phyloP scores from a whole-genome alignment of 53 echinoderm and acorn worm species.

The Hippasteria phrygiana region DNA sequence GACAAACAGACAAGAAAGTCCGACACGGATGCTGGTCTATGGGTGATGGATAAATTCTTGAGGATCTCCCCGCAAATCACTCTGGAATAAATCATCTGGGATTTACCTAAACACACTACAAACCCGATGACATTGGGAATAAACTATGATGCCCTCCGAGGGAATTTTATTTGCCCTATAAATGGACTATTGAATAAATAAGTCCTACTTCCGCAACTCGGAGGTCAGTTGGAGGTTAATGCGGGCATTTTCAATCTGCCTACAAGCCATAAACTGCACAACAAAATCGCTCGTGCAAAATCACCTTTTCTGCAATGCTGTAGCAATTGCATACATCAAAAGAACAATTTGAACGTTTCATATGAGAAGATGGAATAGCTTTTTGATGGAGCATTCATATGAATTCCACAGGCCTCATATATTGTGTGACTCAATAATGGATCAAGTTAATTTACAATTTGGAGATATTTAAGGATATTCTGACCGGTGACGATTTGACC shows the following conservation, averaged over 20 bases:
- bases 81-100: slow-evolving; percentile 32
- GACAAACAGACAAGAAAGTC: neutral
- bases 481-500: no score
- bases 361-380: no score
- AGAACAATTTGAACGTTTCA: no score
- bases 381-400: no score
- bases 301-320: neutral
- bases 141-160: slow-evolving; percentile 27
- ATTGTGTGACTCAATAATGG: no score
- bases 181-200: slow-evolving; percentile 57
- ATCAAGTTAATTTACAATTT: no score
- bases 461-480: no score
- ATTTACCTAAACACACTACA: slow-evolving; percentile 36
- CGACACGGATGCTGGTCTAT: neutral
- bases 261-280: slow-evolving; percentile 16
- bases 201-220: neutral
- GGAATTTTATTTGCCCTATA: slow-evolving; percentile 34
- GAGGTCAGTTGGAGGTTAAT: slow-evolving; percentile 5
- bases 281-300: neutral
- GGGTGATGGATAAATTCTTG: neutral
- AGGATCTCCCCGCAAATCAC: slow-evolving; percentile 2
- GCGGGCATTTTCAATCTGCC: neutral
- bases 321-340: neutral
- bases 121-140: slow-evolving; percentile 24
- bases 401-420: no score